phyloP scores from a whole-genome alignment of 2,888 invertebrate species.

The Rhamnusium bicolor region DNA sequence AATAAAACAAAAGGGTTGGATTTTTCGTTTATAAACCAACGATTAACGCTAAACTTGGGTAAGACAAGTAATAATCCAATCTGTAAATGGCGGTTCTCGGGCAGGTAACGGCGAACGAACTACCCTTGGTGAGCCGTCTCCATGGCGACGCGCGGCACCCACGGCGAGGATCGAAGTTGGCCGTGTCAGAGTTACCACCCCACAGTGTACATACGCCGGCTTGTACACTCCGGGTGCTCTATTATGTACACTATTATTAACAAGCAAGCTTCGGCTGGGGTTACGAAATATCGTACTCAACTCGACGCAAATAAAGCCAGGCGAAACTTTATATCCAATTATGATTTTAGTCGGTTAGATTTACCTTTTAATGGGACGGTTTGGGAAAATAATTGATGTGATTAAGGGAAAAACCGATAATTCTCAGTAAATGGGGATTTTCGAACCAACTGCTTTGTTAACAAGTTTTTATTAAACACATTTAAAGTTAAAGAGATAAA shows the following conservation, averaged over 20 bases:
- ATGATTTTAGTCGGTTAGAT: slow-evolving; percentile 3
- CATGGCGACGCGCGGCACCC: slow-evolving; percentile 68
- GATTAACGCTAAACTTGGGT: not conserved
- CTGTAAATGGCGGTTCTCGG: slow-evolving; percentile 14
- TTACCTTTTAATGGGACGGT: not conserved
- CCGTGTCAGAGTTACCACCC: slow-evolving; percentile 72
- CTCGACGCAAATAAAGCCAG: not conserved
- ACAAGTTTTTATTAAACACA: not conserved
- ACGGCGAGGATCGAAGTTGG: slow-evolving; percentile 70
- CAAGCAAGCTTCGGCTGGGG: slow-evolving; percentile 33
- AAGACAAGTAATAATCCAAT: not conserved
- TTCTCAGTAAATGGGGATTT: not conserved
- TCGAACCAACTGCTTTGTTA: not conserved
- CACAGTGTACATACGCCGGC: slow-evolving; percentile 71
- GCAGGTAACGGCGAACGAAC: slow-evolving; percentile 42
- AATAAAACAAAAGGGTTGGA: not conserved
- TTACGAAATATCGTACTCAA: not conserved
- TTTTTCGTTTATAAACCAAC: not conserved
- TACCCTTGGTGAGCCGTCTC: slow-evolving; percentile 58
- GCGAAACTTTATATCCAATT: not conserved
- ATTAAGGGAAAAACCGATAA: not conserved
- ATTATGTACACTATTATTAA: slow-evolving; percentile 62
- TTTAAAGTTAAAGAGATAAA: not conserved
- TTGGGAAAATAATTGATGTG: not conserved
- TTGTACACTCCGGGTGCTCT: slow-evolving; percentile 65